Base-by-base conservation (phyloP, 2,113 vertebrate species). In the Pelvicachromis taeniatus region DNA sequence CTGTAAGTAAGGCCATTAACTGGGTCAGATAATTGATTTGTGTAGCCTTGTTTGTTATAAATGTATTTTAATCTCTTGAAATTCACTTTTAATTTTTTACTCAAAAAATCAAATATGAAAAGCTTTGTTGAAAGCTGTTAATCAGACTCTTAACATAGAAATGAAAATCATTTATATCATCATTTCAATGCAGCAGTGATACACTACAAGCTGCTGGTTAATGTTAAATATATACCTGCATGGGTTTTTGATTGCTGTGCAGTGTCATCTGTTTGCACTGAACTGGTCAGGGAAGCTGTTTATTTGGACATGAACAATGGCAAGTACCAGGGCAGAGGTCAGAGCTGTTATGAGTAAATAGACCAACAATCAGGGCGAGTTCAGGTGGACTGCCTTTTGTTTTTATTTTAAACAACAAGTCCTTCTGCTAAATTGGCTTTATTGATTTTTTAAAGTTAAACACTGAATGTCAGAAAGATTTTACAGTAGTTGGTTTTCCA, bases 361-460 rank as follows among this genome's bases (percentile, higher is more conserved):
- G 53, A 3, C 9, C 70, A 17, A 53, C 40, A 58, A 31, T 12
- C n/a, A 12, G 38, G 17, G 5, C 17, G 4, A 68, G 35, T 77
- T 56, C 53, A 53, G 75, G 19, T 84, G 23, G 50, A 83, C 56
- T 17, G 68, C 14, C 80, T 85, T 79, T 70, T 85, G 83, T 33
- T 33, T 9, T n/a, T n/a, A n/a, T n/a, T n/a, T n/a, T n/a, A n/a
- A n/a, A n/a, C n/a, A n/a, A n/a, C n/a, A 85, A 68, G 53, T 21
- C 65, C 52, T 84, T 91, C 79, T 80, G 59, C 78, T 86, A 89
- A 87, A 91, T 85, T 89, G 80, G 35, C 48, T 87, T 73, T 80
- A 93, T 91, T 93, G 87, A 93, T 93, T 92, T 86, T 86, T 73
- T 33, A 48, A 38, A 85, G 77, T 87, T 86, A 87, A 90, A 85